Evolutionary conservation across 2,888 invertebrate species (phyloP).

Genomic region (Drosophila affinis): DNA sequence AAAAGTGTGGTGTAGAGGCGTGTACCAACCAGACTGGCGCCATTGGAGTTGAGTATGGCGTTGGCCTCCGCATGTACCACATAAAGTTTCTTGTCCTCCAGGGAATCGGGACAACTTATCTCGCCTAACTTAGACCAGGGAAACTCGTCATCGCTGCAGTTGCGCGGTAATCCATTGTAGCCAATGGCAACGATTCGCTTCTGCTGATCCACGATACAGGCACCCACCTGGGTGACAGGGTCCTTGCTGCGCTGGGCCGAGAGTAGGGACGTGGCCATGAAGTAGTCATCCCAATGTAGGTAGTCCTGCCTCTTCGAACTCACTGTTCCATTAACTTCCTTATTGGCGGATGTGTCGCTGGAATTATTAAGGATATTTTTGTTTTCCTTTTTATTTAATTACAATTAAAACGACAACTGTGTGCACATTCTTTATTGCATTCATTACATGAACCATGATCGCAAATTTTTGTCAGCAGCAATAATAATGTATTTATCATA

Average conservation of each 20-base stretch:
- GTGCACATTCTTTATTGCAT: slow-evolving; percentile 61
- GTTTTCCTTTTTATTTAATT: slow-evolving; percentile 28
- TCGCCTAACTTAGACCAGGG: slow-evolving; percentile 90
- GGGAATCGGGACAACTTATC: slow-evolving; percentile 74
- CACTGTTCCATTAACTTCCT: not conserved
- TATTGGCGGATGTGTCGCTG: not conserved
- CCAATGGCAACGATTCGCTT: slow-evolving; percentile 96
- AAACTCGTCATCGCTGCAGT: slow-evolving; percentile 94
- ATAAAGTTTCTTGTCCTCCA: slow-evolving; percentile 93
- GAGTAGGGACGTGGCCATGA: slow-evolving; percentile 96
- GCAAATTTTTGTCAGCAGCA: slow-evolving; percentile 54
- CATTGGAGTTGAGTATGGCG: slow-evolving; percentile 96
- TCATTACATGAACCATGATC: slow-evolving; percentile 47
- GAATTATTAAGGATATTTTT: slow-evolving; percentile 8
- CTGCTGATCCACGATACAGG: slow-evolving; percentile 94
- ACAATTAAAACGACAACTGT: slow-evolving; percentile 22
- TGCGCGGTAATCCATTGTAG: slow-evolving; percentile 98
- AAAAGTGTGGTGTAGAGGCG: slow-evolving; percentile 95
- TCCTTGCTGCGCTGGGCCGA: slow-evolving; percentile 98
- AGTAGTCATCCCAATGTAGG: slow-evolving; percentile 96
- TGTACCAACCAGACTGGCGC: slow-evolving; percentile 90
- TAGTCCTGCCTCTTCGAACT: slow-evolving; percentile 87
- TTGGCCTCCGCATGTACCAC: slow-evolving; percentile 99
- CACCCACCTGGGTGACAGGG: slow-evolving; percentile 96
- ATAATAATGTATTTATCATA: slow-evolving; percentile 58